Evolutionary conservation across 2,797 vertebrate species (phyloP), one percentile per base, ranked within the genome.

Genomic region (Malurus splendens): DNA sequence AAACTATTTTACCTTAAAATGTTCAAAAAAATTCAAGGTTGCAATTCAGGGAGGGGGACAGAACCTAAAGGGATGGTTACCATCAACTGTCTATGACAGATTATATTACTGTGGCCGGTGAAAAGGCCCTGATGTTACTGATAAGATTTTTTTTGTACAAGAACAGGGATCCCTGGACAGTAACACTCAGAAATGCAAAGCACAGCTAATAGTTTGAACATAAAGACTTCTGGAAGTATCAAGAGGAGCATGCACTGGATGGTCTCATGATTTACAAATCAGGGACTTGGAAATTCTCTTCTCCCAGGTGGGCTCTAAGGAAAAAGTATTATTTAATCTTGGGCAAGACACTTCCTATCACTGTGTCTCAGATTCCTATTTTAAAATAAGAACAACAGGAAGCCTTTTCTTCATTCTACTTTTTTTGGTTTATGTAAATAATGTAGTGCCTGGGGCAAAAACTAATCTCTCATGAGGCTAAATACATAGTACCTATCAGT

Each of bases 361-460:
- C 56, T 33, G 41, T 2, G 1, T 51, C 61, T 90, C 78, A 61
- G 61, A 84, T 30, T 82, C 47, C 23, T 57, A 44, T 20, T 88
- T 73, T 64, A 82, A 86, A 81, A 56, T 59, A 86, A 77, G 36
- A 88, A 89, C 48, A 89, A 77, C 24, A 76, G 36, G 50, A 82
- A 87, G 61, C 33, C 17, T 62, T 83, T 68, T 68, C 61, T 42
- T 30, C 50, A 56, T 76, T 79, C 56, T 64, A 47, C 11, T 6
- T 78, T 72, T 74, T 59, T 85, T 74, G 10, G 16, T 32, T 90
- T 92, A 84, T 84, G 88, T 86, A 92, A 86, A 86, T 83, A 90
- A 75, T 60, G 84, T 5, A 79, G 24, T 71, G 83, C 86, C 78
- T 52, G 20, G 7, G n/a, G 83, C 52, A 82, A 87, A 89, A 87